Evolutionary conservation across 1,140 invertebrate genomes (phyloP), one percentile per base, ranked within the genome.

Genomic region (Hormaphis cornu): DNA sequence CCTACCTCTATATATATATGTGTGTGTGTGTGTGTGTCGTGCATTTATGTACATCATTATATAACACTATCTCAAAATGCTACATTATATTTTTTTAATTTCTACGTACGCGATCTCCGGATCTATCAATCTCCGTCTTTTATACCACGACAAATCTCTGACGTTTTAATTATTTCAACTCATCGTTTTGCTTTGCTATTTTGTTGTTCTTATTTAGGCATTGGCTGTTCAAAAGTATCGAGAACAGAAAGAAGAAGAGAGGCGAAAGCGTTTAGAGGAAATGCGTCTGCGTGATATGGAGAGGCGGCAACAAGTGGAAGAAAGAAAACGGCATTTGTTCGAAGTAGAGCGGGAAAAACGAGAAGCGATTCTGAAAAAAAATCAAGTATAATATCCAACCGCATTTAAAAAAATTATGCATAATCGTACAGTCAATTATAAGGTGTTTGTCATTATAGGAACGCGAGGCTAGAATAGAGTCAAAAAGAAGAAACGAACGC

Each of bases 241-340:
- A 37, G 90, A 92, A 81, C 89, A 91, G 78, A 86, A 90, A 75
- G 90, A 94, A 77, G 87, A 90, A 74, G 89, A 93, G 77, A 80
- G 90, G 52, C 82, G 88, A 72, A 82, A 83, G 73, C 82, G 90
- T 71, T 86, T 91, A 76, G 89, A 91, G 70, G 90, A 93, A 74
- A 84, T 91, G 76, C 83, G 88, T 72, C 77, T 81, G 59, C 85
- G 85, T 71, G 91, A 94, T 78, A 83, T 83, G 74, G 88, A 90
- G 75, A 85, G 89, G 75, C 82, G 88, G 70, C 79, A 78, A 70
- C 84, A 89, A 81, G 91, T 93, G 35, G 91, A 92, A 79, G 90
- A 93, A 79, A 83, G 90, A 72, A 93, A 93, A 80, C 84, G 86
- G 69, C 83, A 87, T 75, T 91, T 94, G 78, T 87, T 88, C 82